Percentiles rank a stretch among this genome's conserved stretches.
These are phyloP conservation scores for Rhea americana DNA, from an alignment of 2,113 vertebrate species.

Conservation along the genomic window DNA sequence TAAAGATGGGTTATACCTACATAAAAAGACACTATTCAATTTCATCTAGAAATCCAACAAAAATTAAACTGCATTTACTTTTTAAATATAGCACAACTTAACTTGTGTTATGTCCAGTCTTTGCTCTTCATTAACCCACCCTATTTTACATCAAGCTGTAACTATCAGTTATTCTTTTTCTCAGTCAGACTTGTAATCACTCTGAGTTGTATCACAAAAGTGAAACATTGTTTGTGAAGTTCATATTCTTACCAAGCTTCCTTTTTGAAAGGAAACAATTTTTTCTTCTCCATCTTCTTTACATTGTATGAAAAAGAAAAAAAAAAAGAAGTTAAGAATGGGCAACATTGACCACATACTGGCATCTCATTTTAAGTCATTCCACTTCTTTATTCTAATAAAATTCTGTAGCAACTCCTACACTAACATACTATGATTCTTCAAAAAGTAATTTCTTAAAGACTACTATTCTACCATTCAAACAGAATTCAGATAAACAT, in stretches of 20 bases:
- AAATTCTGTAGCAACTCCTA: neutral
- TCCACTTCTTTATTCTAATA: neutral
- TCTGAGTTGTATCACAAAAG: neutral
- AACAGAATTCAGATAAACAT: neutral
- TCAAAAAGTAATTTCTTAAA: neutral
- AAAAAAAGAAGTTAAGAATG: neutral
- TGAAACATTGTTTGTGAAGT: neutral
- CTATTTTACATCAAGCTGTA: neutral
- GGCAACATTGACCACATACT: neutral
- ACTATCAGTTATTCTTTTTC: neutral
- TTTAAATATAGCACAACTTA: neutral
- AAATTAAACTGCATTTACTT: neutral
- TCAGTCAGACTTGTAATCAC: neutral
- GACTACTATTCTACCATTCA: neutral
- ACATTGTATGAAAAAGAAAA: neutral
- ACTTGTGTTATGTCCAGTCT: fast-evolving
- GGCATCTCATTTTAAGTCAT: neutral
- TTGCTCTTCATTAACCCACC: neutral
- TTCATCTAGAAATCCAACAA: neutral
- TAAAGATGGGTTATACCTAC: neutral
- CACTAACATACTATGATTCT: neutral
- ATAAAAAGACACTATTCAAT: neutral
- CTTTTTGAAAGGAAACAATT: neutral
- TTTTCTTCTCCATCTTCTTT: neutral
- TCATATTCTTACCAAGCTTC: neutral